Evolutionary conservation across 2,888 invertebrate species (phyloP), one percentile per base, ranked within the genome.

Genomic region (Oasisia sp.): DNA sequence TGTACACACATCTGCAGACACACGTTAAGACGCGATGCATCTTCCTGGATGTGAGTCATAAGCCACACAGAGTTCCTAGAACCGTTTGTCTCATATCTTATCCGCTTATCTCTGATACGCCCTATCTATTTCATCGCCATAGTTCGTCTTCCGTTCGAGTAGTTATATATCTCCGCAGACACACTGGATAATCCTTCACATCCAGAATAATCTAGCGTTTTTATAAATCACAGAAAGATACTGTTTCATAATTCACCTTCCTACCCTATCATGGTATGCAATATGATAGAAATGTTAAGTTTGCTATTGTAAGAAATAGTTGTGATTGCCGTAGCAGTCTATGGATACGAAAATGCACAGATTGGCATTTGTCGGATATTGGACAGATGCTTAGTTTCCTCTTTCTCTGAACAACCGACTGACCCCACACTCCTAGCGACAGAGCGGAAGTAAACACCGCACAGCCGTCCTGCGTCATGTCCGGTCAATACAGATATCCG

Each of bases 61-160:
- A 74, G 1, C 27, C 74, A 1, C 7, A 19, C 7, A 74, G 4
- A 19, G 7, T 74, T 74, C 74, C n/a, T 74, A 74, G 74, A 74
- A 74, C 74, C 27, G 74, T 74, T 7, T 74, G 74, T 7, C n/a
- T 74, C 19, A 7, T 74, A 74, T 74, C n/a, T 74, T 74, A 8
- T 27, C 74, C n/a, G 74, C 19, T 74, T 74, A 74, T 74, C 74
- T 74, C 74, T 74, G 74, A 74, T 74, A 74, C n/a, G 74, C 74
- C 74, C 27, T 74, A 74, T 74, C 74, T 74, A 74, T 74, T 74
- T 19, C 74, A 74, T 27, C n/a, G 7, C 74, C 74, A 0, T 74
- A 14, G 74, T 7, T 27, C 74, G 27, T 74, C 27, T 74, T 7
- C 74, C 74, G n/a, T 27, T 27, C 74, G 74, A 27, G 74, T 74